These are phyloP conservation scores for Leptonema lineaticorne DNA, from an alignment of 1,140 invertebrate species.

Conservation along the genomic window DNA sequence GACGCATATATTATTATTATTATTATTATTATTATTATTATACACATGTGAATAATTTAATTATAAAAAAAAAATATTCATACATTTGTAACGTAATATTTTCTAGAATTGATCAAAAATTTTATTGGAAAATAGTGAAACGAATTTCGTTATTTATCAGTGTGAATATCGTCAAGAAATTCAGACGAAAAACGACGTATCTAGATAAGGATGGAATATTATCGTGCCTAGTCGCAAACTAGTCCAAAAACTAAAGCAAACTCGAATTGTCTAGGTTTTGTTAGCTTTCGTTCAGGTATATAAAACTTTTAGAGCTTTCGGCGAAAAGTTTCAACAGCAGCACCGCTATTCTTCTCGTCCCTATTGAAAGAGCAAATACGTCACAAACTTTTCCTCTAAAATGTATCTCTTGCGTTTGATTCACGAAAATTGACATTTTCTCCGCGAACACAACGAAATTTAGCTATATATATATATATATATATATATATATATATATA, in stretches of 20 bases:
- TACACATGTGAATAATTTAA: too few species aligned
- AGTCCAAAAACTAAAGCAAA: slow-evolving; percentile 7
- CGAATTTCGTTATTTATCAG: too few species aligned
- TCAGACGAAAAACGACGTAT: too few species aligned
- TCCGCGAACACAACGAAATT: neutral
- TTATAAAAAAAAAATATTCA: too few species aligned
- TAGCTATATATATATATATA: neutral
- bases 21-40: too few species aligned
- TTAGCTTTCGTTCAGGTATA: slow-evolving; percentile 19
- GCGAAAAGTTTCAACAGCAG: neutral
- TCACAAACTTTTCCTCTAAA: neutral
- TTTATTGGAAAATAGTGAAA: too few species aligned
- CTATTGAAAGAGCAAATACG: neutral
- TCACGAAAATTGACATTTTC: neutral
- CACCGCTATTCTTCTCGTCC: neutral
- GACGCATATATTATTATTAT: too few species aligned
- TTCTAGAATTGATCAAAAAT: too few species aligned
- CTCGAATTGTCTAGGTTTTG: slow-evolving; percentile 1
- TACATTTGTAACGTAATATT: too few species aligned
- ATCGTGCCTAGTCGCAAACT: too few species aligned
- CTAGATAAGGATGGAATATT: too few species aligned
- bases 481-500: neutral
- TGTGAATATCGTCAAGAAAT: too few species aligned
- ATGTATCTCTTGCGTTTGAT: neutral
- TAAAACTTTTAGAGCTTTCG: slow-evolving; percentile 7